Conservation (phyloP, 1,140 invertebrate species). For the Drosophila orena region DNA sequence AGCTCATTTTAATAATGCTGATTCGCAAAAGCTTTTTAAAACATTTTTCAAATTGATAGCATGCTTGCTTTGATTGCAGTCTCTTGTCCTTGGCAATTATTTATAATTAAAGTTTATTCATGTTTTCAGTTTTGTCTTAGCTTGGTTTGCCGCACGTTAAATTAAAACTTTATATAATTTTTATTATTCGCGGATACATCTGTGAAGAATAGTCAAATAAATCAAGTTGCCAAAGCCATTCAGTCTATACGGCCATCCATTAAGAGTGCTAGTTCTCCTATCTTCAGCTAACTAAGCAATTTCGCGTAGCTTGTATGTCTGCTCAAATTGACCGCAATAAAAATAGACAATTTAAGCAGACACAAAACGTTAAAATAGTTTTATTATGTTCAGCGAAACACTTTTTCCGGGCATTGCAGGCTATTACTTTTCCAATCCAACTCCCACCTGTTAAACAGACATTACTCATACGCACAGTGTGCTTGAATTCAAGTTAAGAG, state of each 20-base stretch:
- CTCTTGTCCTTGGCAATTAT: background rate
- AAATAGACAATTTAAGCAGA: background rate
- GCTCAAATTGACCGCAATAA: conserved; percentile 1
- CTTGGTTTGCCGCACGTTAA: background rate
- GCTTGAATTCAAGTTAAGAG: conserved; percentile 36
- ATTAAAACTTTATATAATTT: background rate
- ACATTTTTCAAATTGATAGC: conserved; percentile 10
- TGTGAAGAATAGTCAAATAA: background rate
- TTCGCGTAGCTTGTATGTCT: background rate
- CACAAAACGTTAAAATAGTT: background rate
- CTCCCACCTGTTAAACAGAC: conserved; percentile 51
- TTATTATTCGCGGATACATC: background rate
- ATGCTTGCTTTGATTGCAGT: conserved; percentile 2
- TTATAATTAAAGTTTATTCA: background rate
- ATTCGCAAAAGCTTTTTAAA: background rate
- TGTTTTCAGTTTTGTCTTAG: background rate
- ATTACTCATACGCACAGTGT: conserved; percentile 63
- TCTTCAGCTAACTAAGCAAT: background rate
- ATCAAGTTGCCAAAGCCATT: background rate
- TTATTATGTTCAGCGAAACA: background rate
- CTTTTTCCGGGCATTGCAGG: background rate
- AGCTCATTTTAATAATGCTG: conserved; percentile 2
- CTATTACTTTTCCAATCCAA: background rate
- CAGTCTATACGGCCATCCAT: background rate
- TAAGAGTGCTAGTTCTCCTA: background rate